Conservation (phyloP, 1,140 invertebrate genomes). For the Orius insidiosus region DNA sequence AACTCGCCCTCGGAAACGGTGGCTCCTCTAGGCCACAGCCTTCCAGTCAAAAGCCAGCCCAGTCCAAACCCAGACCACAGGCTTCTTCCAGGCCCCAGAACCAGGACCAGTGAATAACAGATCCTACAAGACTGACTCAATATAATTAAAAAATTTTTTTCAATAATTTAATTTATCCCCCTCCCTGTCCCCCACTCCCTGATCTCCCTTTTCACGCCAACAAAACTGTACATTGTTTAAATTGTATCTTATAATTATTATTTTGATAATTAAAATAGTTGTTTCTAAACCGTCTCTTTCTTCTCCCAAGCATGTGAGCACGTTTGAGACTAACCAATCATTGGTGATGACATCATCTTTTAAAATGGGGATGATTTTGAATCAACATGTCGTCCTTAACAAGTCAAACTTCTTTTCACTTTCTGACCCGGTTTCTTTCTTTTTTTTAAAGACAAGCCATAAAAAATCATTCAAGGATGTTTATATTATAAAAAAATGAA, state of each 20-base stretch:
- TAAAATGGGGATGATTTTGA: no score
- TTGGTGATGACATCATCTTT: no score
- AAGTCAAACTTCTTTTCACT: no score
- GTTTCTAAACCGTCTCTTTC: no score
- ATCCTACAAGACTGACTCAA: conserved; percentile 2
- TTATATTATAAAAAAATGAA: no score
- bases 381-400: no score
- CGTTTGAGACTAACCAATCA: no score
- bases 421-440: no score
- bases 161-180: conserved; percentile 1
- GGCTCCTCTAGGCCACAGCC: conserved; percentile 31
- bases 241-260: background rate
- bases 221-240: conserved; percentile 3
- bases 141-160: background rate
- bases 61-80: conserved; percentile 16
- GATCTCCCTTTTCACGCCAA: background rate
- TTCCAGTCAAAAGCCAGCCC: background rate
- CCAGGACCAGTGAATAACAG: background rate
- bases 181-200: background rate
- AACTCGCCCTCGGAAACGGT: conserved; percentile 61
- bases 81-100: conserved; percentile 24
- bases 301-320: no score
- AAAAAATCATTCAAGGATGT: no score
- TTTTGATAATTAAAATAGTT: conserved; percentile 10
- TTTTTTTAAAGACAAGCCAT: no score